Evolutionary conservation across 2,888 invertebrate species (phyloP).

Genomic region (Eretmocerus hayati): DNA sequence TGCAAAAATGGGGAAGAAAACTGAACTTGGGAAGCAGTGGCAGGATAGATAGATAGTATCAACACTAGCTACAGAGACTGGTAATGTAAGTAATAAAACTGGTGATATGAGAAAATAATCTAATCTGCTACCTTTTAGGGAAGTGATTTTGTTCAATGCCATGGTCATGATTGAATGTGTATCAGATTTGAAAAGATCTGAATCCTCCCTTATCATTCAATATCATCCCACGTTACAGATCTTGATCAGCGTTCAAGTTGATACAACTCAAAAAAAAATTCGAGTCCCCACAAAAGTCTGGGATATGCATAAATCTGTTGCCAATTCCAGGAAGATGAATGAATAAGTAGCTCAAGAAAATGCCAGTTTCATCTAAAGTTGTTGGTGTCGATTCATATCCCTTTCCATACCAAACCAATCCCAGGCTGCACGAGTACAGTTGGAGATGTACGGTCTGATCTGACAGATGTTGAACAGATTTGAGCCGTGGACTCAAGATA

Average conservation of each 20-base stretch:
- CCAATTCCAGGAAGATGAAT: conserved; percentile 99
- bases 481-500: conserved; percentile 81
- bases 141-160: neutral
- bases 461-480: conserved; percentile 76
- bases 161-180: neutral
- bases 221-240: conserved; percentile 66
- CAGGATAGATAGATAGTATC: conserved; percentile 98
- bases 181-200: too few species aligned
- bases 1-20: conserved; percentile 92
- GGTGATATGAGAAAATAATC: too few species aligned
- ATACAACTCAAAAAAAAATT: conserved; percentile 96
- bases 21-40: conserved; percentile 94
- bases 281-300: conserved; percentile 90
- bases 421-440: conserved; percentile 83
- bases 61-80: conserved; percentile 97
- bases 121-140: neutral
- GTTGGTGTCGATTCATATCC: conserved; percentile 95
- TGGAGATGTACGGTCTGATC: conserved; percentile 98
- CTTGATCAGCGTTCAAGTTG: conserved; percentile 98
- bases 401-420: conserved; percentile 81
- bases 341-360: conserved; percentile 95
- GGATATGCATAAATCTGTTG: conserved; percentile 96
- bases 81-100: too few species aligned
- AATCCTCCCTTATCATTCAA: neutral
- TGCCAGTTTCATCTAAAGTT: conserved; percentile 93